Conservation (phyloP, 1,140 invertebrate genomes). For the Drosophila nikananu region DNA sequence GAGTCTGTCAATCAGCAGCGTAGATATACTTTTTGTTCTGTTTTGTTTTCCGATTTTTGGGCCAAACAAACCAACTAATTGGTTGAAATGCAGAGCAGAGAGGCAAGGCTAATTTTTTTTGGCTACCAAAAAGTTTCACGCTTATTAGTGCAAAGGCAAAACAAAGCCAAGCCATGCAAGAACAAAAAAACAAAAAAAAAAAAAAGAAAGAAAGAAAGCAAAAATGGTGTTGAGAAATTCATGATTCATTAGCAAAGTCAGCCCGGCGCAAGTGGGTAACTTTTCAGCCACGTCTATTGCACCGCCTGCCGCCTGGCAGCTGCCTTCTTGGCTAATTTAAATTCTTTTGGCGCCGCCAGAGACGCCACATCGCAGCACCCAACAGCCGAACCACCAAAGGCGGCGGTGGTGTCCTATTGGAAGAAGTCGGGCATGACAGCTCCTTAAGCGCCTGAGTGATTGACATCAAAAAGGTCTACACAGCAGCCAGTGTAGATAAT, state of each 20-base stretch:
- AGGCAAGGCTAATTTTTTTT: constrained; percentile 32
- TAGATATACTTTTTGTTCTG: background rate
- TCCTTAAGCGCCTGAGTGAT: constrained; percentile 82
- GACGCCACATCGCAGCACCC: constrained; percentile 20
- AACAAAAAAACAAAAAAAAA: background rate
- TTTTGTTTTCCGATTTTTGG: constrained; percentile 20
- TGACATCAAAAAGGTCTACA: constrained; percentile 79
- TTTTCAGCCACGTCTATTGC: constrained; percentile 60
- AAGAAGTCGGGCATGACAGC: constrained; percentile 73
- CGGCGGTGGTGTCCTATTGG: constrained; percentile 58
- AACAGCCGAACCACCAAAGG: constrained; percentile 11
- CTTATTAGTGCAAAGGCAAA: constrained; percentile 73
- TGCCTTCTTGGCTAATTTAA: constrained; percentile 78
- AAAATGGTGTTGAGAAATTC: constrained; percentile 65
- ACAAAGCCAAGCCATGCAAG: constrained; percentile 25
- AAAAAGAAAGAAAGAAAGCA: constrained; percentile 23
- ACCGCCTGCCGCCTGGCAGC: constrained; percentile 40
- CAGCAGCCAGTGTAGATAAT: constrained; percentile 39
- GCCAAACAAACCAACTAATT: constrained; percentile 74
- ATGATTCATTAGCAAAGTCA: constrained; percentile 77
- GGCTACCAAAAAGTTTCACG: constrained; percentile 76
- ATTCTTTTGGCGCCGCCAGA: constrained; percentile 73
- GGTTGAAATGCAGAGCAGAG: constrained; percentile 72
- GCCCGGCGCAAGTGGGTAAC: constrained; percentile 58
- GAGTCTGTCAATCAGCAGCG: constrained; percentile 73